Evolutionary conservation across 2,888 invertebrate genomes (phyloP), one percentile per base, ranked within the genome.

Genomic region (Cheilosia impressa): DNA sequence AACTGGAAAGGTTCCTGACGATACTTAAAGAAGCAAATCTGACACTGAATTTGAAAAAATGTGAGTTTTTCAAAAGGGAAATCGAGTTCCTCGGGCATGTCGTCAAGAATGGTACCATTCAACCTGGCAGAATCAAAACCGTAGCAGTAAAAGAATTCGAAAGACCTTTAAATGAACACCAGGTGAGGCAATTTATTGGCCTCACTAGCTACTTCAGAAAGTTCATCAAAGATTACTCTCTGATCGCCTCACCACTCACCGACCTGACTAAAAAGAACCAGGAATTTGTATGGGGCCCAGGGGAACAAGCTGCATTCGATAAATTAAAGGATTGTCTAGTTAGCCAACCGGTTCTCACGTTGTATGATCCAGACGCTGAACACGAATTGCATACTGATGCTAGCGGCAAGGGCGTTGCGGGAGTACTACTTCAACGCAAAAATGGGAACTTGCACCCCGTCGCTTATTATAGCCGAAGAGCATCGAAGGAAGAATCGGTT

Each of bases 161-260:
- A 1, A 55, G 15, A 13, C 89, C 89, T 13, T 87, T 43, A 15
- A 88, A 87, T 63, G 81, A 88, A 2, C 88, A 17, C 4, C 17
- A 47, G 19, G 47, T 47, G 6, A 17, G 47, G 88, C 45, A 77
- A 6, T 27, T 27, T 27, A 27, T 27, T 5, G 27, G 27, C 5
- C 27, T 27, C 6, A 89, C 90, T 0, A 82, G 87, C 0, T 90
- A 88, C 68, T 90, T 88, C 45, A 78, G 90, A 3, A 88, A 76
- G 13, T 90, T 88, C 41, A 76, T 90, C 3, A 87, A 76, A 15
- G 50, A 77, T 75, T 60, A 88, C 19, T 34, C 66, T 5, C 13
- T 52, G n/a, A 53, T 47, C 2, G 73, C 73, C 15, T n/a, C 43
- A 24, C 73, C 73, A 9, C 45, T 63, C 5, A 63, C 63, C 15